Conservation (phyloP, 1,140 invertebrate species). For the Drosophila nasuta region DNA sequence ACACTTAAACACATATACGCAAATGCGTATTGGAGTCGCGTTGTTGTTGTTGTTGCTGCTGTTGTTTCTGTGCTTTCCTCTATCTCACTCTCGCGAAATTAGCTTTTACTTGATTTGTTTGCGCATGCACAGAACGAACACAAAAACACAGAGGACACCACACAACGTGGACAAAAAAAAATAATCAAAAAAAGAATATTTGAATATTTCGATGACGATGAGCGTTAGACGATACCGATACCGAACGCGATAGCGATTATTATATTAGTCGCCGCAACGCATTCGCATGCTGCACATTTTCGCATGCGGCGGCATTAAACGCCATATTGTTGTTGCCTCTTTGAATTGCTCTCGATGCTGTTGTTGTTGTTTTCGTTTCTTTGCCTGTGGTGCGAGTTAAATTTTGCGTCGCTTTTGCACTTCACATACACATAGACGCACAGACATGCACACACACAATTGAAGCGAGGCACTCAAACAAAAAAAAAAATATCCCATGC, state of each 20-base stretch:
- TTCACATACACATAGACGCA: conserved; percentile 17
- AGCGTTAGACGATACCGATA: conserved; percentile 26
- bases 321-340: conserved; percentile 60
- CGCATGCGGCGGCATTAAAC: conserved; percentile 55
- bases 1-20: conserved; percentile 20
- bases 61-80: conserved; percentile 27
- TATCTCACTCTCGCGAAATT: conserved; percentile 10
- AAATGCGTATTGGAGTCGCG: conserved; percentile 29
- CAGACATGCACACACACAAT: conserved; percentile 45
- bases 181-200: conserved; percentile 40
- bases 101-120: conserved; percentile 35
- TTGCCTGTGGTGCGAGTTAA: conserved; percentile 42
- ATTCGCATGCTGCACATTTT: conserved; percentile 54
- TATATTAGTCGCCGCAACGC: conserved; percentile 26
- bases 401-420: conserved; percentile 47
- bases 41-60: conserved; percentile 16
- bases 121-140: conserved; percentile 22
- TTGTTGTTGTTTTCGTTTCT: conserved; percentile 40
- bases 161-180: conserved; percentile 28
- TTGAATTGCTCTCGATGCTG: conserved; percentile 31
- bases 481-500: conserved; percentile 47
- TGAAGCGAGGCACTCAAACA: conserved; percentile 46
- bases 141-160: conserved; percentile 22
- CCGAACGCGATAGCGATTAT: conserved; percentile 30
- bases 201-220: conserved; percentile 26